Conservation (phyloP, 1,140 invertebrate species). For the Drosophila nigromelanica region DNA sequence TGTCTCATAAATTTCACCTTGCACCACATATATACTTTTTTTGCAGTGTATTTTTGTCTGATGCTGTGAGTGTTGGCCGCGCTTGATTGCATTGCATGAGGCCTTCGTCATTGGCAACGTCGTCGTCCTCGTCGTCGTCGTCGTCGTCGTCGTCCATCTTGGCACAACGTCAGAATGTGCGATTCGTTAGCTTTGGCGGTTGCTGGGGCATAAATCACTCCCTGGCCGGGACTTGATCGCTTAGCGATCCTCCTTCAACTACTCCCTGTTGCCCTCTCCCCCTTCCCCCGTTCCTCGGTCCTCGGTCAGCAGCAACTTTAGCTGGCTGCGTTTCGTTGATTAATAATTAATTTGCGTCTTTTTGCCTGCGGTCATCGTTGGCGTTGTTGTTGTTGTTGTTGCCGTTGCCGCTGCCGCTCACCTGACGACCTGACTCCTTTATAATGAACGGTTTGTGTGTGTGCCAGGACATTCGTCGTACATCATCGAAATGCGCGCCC, state of each 20-base stretch:
- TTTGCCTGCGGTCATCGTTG: conserved; percentile 56
- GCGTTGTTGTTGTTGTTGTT: conserved; percentile 16
- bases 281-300: conserved; percentile 3
- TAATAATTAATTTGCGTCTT: conserved; percentile 82
- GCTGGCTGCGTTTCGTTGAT: conserved; percentile 74
- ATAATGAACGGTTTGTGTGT: conserved; percentile 78
- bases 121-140: conserved; percentile 48
- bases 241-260: conserved; percentile 44
- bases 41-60: conserved; percentile 19
- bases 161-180: conserved; percentile 66
- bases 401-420: conserved; percentile 40
- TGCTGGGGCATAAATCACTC: conserved; percentile 74
- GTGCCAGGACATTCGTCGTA: conserved; percentile 76
- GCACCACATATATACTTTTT: background rate
- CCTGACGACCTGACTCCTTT: conserved; percentile 77
- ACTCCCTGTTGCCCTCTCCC: conserved; percentile 4
- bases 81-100: conserved; percentile 69
- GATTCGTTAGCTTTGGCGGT: conserved; percentile 77
- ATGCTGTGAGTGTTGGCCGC: conserved; percentile 44
- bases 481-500: conserved; percentile 70
- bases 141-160: conserved; percentile 66
- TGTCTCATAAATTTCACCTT: too few species aligned
- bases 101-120: conserved; percentile 51
- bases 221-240: conserved; percentile 37
- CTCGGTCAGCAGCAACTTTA: conserved; percentile 8